Evolutionary conservation across 2,113 vertebrate species (phyloP).

Genomic region (Mastomys natalensis): DNA sequence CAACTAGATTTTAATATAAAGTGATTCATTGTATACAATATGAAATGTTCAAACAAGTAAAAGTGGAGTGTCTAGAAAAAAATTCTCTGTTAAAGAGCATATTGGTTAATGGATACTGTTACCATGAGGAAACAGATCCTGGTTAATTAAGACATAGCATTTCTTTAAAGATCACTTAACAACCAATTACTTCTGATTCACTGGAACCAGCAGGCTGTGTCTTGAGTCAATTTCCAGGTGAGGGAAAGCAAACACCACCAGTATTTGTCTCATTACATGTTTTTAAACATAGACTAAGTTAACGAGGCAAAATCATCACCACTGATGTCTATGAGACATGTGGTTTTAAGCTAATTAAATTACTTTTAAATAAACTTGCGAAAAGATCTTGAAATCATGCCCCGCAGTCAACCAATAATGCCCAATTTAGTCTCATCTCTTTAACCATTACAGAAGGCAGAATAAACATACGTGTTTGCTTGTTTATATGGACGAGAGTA

Average conservation of each 20-base stretch:
- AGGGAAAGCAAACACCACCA: constrained; percentile 30
- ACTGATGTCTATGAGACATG: background rate
- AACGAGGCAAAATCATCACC: constrained; percentile 13
- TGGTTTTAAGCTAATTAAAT: constrained; percentile 36
- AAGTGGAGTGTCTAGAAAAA: background rate
- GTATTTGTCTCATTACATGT: background rate
- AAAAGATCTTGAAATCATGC: constrained; percentile 43
- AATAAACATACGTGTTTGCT: background rate
- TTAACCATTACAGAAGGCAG: background rate
- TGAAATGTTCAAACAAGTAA: constrained; percentile 33
- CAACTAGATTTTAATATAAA: constrained; percentile 12
- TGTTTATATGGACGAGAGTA: background rate
- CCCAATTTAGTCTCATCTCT: background rate
- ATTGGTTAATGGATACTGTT: background rate
- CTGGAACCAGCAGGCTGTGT: constrained; percentile 32
- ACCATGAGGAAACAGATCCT: background rate
- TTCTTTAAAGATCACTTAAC: constrained; percentile 47
- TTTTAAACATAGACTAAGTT: constrained; percentile 48
- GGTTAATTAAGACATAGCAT: constrained; percentile 48
- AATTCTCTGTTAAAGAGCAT: background rate
- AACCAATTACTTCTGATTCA: constrained; percentile 65
- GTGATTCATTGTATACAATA: constrained; percentile 33
- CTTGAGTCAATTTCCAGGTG: constrained; percentile 56
- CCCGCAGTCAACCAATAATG: constrained; percentile 18
- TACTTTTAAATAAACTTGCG: constrained; percentile 55